Conservation (phyloP, 2,797 vertebrate species). For the Danio aesculapii region DNA sequence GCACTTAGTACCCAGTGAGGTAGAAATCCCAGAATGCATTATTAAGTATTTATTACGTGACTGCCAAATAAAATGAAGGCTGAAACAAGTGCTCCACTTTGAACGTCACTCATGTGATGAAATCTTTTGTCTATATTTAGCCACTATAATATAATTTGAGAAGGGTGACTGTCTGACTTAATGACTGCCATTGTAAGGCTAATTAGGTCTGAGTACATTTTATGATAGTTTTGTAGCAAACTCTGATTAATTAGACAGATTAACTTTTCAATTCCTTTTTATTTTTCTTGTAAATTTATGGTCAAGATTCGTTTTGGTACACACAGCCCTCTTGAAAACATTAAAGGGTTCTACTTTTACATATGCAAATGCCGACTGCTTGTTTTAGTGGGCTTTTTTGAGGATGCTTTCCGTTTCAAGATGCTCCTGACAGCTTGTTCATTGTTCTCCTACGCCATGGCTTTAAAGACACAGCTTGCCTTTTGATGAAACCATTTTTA, state of each 20-base stretch:
- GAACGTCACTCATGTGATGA: constrained; percentile 22
- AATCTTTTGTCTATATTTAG: constrained; percentile 29
- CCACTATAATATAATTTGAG: constrained; percentile 11
- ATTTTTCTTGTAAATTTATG: background rate
- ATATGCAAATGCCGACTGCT: constrained; percentile 21
- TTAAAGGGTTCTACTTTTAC: constrained; percentile 36
- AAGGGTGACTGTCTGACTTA: constrained; percentile 6
- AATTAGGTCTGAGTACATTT: background rate
- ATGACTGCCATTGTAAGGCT: background rate
- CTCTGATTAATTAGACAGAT: background rate
- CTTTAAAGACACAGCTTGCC: constrained; percentile 70
- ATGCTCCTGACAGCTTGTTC: constrained; percentile 68
- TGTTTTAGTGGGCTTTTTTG: constrained; percentile 62
- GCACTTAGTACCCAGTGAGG: constrained; percentile 25
- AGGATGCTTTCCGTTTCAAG: constrained; percentile 67
- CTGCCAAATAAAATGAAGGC: constrained; percentile 6
- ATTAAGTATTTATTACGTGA: constrained; percentile 5
- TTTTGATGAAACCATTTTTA: constrained; percentile 52
- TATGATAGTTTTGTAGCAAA: constrained; percentile 3
- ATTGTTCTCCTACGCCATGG: constrained; percentile 69
- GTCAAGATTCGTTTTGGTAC: background rate
- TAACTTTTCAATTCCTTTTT: background rate
- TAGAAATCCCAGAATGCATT: constrained; percentile 2
- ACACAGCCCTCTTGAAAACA: constrained; percentile 38
- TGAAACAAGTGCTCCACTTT: constrained; percentile 26